Evolutionary conservation across 2,797 vertebrate genomes (phyloP).

Genomic region (Decapterus maruadsi): DNA sequence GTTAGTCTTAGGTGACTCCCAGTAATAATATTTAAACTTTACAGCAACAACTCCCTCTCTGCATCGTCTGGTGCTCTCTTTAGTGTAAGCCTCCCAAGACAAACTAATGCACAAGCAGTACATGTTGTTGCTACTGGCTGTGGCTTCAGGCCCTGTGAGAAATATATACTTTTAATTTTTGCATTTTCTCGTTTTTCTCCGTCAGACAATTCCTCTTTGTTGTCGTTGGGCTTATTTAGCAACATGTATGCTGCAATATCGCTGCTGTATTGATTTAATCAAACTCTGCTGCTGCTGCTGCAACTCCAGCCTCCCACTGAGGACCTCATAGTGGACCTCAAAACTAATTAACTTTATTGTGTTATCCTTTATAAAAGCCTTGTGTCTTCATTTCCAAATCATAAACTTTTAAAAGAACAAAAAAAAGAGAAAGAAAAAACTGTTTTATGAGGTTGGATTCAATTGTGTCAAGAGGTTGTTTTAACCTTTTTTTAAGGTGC

Average conservation of each 20-base stretch:
- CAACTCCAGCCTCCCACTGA: conserved; percentile 26
- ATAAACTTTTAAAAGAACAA: neutral
- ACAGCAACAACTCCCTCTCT: conserved; percentile 59
- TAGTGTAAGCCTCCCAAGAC: conserved; percentile 46
- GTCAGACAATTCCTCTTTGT: conserved; percentile 10
- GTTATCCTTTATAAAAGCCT: conserved; percentile 43
- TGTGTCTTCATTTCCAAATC: conserved; percentile 23
- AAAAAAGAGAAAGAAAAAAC: neutral
- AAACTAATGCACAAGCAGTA: conserved; percentile 42
- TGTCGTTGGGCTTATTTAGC: conserved; percentile 25
- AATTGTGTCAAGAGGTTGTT: neutral
- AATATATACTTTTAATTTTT: conserved; percentile 32
- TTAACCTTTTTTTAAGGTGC: neutral
- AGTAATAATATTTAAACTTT: conserved; percentile 74
- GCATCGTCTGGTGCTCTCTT: conserved; percentile 42
- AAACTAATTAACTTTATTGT: conserved; percentile 39
- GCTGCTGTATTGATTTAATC: conserved; percentile 42
- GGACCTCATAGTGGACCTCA: conserved; percentile 20
- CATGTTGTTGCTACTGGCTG: conserved; percentile 48
- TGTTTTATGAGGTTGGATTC: neutral
- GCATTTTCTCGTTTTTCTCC: conserved; percentile 15
- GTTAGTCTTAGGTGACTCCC: conserved; percentile 67
- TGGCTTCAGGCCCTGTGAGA: conserved; percentile 12
- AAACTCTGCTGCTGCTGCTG: conserved; percentile 27
- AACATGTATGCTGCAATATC: neutral